Evolutionary conservation across 1,140 invertebrate genomes (phyloP), one percentile per base, ranked within the genome.

Genomic region (Drosophila aff.): DNA sequence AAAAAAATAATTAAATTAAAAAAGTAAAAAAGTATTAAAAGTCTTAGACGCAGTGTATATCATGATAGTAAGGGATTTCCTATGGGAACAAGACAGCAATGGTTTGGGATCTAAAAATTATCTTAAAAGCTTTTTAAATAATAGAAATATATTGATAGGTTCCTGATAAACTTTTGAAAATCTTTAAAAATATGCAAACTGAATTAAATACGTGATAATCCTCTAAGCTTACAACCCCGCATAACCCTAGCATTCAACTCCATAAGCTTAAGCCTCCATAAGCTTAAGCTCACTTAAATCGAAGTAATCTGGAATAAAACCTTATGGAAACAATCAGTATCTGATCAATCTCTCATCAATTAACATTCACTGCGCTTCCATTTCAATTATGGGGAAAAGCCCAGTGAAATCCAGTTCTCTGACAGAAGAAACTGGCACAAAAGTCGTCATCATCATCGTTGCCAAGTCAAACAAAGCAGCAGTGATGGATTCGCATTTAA

Each of bases 401-500:
- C 52, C 23, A 33, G 26, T 15, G 23, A 49, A 72, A 52, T 36
- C 21, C 49, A 43, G 52, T 43, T 50, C 33, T 26, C 40, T 57
- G 23, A 43, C 31, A 47, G 36, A 60, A 23, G 26, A 46, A 76
- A 66, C 41, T 23, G 74, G 46, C 53, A 52, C 46, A 76, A 75
- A 62, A 81, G 63, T 76, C 63, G 41, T 47, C 64, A 60, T 69
- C 61, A 23, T 31, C 13, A 15, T 28, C 23, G 18, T 43, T 31
- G 16, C 66, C 31, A 58, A 79, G 28, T 73, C 64, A 87, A 83
- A 87, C 81, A 87, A 77, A 67, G 68, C 81, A 63, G 55, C 58
- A 53, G 40, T 89, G 84, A 84, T 89, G 77, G 79, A 87, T 87
- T 87, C 65, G 40, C 64, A 78, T 89, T 81, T 67, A 78, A 89